These are phyloP conservation scores for Yasuhikotakia modesta DNA, from an alignment of 2,797 vertebrate genomes.

Conservation along the genomic window DNA sequence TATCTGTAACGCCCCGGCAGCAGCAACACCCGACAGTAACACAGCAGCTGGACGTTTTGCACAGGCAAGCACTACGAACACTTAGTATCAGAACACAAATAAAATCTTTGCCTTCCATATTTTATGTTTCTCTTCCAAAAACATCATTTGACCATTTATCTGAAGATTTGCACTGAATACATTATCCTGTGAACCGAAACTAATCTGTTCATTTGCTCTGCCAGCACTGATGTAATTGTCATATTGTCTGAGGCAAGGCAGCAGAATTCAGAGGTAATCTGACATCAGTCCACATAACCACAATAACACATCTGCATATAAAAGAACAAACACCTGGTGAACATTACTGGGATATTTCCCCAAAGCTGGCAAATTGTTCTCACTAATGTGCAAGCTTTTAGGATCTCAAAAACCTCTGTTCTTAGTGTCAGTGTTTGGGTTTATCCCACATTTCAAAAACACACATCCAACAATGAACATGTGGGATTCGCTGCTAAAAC, in stretches of 20 bases:
- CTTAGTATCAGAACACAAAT: too few relatives aligned
- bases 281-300: constrained; percentile 22
- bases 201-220: constrained; percentile 3
- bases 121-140: not conserved
- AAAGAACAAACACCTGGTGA: constrained; percentile 57
- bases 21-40: too few relatives aligned
- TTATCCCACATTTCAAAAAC: constrained; percentile 40
- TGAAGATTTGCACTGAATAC: not conserved
- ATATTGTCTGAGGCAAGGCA: constrained; percentile 11
- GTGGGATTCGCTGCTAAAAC: constrained; percentile 56
- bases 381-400: constrained; percentile 41
- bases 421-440: constrained; percentile 50
- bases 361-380: constrained; percentile 51
- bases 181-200: constrained; percentile 11
- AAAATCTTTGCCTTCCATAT: too few relatives aligned
- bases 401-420: constrained; percentile 44
- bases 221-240: not conserved
- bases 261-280: constrained; percentile 36
- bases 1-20: too few relatives aligned
- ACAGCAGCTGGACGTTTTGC: too few relatives aligned
- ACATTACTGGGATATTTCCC: constrained; percentile 56
- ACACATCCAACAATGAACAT: constrained; percentile 49
- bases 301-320: constrained; percentile 53
- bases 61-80: too few relatives aligned
- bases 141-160: not conserved